Conservation (phyloP, 1,140 invertebrate species). For the Nebria ingens region DNA sequence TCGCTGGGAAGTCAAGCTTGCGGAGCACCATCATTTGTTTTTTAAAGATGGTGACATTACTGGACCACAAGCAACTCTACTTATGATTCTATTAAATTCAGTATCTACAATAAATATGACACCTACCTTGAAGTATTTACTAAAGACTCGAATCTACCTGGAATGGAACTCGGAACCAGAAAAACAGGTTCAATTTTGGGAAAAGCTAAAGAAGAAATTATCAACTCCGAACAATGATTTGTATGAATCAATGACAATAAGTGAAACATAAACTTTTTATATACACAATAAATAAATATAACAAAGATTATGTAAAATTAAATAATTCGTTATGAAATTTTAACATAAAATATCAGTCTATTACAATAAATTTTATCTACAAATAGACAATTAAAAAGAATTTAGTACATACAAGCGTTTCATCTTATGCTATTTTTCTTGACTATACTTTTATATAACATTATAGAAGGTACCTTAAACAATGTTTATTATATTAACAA, state of each 20-base stretch:
- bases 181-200: constrained; percentile 42
- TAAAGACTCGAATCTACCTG: constrained; percentile 52
- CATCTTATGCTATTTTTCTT: no score
- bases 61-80: constrained; percentile 41
- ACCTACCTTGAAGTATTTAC: constrained; percentile 44
- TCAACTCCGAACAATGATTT: constrained; percentile 14
- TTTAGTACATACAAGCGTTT: neutral
- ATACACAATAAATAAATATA: constrained; percentile 8
- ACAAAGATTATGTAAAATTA: constrained; percentile 3
- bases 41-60: constrained; percentile 32
- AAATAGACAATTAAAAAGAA: neutral
- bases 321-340: constrained; percentile 1
- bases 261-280: constrained; percentile 3
- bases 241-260: neutral
- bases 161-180: constrained; percentile 38
- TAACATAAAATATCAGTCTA: constrained; percentile 4
- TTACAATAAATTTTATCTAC: constrained; percentile 3
- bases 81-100: constrained; percentile 46
- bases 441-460: neutral
- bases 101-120: constrained; percentile 38
- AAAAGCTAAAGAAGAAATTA: constrained; percentile 31
- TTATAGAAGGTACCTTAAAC: neutral
- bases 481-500: neutral
- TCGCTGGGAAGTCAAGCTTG: constrained; percentile 51
- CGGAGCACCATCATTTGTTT: constrained; percentile 42